Evolutionary conservation across 1,140 invertebrate species (phyloP).

Genomic region (Drosophila bocki): DNA sequence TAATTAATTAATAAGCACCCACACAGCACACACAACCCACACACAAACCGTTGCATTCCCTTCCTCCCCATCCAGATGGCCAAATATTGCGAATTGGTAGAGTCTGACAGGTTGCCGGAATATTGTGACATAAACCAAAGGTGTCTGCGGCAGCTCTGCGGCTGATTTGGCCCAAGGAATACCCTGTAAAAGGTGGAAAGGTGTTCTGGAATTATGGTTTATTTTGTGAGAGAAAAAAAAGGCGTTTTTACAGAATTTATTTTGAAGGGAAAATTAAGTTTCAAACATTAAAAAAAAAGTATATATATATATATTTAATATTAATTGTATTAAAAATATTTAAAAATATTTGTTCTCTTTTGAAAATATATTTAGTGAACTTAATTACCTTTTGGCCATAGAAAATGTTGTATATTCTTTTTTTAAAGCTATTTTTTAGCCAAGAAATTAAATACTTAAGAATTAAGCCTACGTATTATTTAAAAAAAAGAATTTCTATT

Average conservation of each 20-base stretch:
- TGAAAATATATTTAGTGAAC: neutral
- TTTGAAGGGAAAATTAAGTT: neutral
- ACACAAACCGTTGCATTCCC: conserved; percentile 28
- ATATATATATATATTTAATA: too few species aligned
- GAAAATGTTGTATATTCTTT: too few species aligned
- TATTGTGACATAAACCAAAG: conserved; percentile 20
- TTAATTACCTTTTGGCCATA: neutral
- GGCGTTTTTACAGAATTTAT: too few species aligned
- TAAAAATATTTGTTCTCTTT: neutral
- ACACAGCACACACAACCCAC: conserved; percentile 1
- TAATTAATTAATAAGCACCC: conserved; percentile 48
- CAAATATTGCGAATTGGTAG: conserved; percentile 13
- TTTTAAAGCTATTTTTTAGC: too few species aligned
- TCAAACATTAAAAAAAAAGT: too few species aligned
- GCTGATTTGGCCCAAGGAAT: neutral
- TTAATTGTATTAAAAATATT: too few species aligned
- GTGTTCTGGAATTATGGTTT: neutral
- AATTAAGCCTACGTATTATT: too few species aligned
- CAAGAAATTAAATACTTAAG: too few species aligned
- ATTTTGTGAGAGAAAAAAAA: neutral
- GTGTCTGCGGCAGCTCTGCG: conserved; percentile 34
- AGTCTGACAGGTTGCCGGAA: neutral
- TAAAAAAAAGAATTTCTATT: too few species aligned
- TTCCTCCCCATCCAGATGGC: neutral
- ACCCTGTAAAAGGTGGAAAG: neutral